Percentiles rank a stretch among this genome's conserved stretches.
phyloP scores from a whole-genome alignment of 2,113 vertebrate genomes.

The Vanacampus margaritifer region DNA sequence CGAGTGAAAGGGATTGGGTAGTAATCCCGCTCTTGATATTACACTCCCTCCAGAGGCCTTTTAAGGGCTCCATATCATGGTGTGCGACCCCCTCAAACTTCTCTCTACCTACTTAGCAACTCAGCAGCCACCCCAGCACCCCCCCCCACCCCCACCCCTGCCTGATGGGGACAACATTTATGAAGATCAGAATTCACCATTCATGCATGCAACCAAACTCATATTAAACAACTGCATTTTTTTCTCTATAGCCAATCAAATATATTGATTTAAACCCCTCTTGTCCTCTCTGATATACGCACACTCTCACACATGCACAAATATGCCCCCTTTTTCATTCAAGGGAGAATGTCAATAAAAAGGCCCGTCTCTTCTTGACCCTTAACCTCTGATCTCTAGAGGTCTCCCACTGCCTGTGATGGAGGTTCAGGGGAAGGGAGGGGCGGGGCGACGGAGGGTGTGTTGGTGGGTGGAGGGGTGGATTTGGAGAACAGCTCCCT shows the following conservation, averaged over 20 bases:
- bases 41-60: conserved; percentile 84
- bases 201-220: conserved; percentile 1
- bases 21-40: conserved; percentile 85
- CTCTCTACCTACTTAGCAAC: conserved; percentile 73
- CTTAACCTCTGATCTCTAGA: conserved; percentile 82
- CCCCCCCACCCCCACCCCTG: conserved; percentile 50
- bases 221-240: neutral
- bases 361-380: conserved; percentile 77
- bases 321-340: conserved; percentile 47
- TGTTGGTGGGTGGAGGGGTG: conserved; percentile 54
- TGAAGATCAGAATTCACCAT: conserved; percentile 28
- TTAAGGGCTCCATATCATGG: conserved; percentile 79
- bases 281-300: conserved; percentile 17
- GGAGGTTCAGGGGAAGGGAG: conserved; percentile 71
- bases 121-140: conserved; percentile 56
- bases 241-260: neutral
- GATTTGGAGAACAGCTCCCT: conserved; percentile 64
- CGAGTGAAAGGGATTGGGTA: conserved; percentile 64
- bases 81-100: conserved; percentile 76
- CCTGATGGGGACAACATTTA: conserved; percentile 28
- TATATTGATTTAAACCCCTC: neutral
- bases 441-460: conserved; percentile 13
- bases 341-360: conserved; percentile 75
- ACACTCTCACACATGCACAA: conserved; percentile 24
- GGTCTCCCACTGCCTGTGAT: conserved; percentile 74